A percentile compares a stretch with the other conserved stretches of the same genome.
These are phyloP conservation scores for Ptychodera flava DNA, from an alignment of 35 echinoderm and acorn worm species.

Conservation along the genomic window DNA sequence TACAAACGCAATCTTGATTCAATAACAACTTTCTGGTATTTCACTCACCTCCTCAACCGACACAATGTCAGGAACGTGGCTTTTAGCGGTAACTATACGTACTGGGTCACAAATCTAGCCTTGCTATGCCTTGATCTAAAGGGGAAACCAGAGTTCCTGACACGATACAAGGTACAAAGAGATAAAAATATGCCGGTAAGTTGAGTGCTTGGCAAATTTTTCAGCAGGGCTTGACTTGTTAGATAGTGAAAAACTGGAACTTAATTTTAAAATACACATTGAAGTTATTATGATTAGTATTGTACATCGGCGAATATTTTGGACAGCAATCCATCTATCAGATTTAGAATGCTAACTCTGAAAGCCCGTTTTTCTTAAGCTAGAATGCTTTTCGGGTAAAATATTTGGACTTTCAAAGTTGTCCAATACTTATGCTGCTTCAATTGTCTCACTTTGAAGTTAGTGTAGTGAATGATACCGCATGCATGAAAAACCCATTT, in stretches of 20 bases:
- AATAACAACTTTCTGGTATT: too few species aligned
- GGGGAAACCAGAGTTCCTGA: conserved; percentile 50
- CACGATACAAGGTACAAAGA: conserved; percentile 81
- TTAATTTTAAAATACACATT: neutral
- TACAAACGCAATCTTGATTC: too few species aligned
- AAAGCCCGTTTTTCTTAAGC: too few species aligned
- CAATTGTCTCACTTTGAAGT: too few species aligned
- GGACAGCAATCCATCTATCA: neutral
- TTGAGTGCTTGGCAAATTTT: neutral
- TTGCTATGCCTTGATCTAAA: conserved; percentile 78
- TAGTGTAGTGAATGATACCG: too few species aligned
- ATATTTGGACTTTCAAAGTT: too few species aligned
- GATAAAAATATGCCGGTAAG: conserved; percentile 88
- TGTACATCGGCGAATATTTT: neutral
- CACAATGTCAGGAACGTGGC: conserved; percentile 52
- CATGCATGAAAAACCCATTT: too few species aligned
- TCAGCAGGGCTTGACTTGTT: neutral
- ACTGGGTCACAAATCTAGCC: conserved; percentile 59
- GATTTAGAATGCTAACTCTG: neutral
- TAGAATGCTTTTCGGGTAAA: too few species aligned
- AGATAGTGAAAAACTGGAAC: neutral
- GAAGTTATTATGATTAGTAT: neutral
- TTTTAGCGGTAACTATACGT: conserved; percentile 29
- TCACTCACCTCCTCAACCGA: too few species aligned
- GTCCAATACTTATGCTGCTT: too few species aligned